Evolutionary conservation across 2,888 invertebrate genomes (phyloP), one percentile per base, ranked within the genome.

Genomic region (Carpatolechia fugitivella): DNA sequence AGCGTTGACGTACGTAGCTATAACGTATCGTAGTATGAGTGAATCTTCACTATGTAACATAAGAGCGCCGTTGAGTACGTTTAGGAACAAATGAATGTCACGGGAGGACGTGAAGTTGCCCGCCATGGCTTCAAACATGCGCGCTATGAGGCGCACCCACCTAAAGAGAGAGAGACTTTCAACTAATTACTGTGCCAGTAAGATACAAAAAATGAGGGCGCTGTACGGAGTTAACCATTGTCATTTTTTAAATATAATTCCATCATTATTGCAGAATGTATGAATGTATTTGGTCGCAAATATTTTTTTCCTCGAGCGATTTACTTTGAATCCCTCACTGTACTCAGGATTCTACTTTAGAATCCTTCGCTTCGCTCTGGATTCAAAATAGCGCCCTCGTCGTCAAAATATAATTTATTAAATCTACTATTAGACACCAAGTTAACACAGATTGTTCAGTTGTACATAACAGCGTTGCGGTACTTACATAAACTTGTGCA

Each of bases 61-160:
- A 46, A 99, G 92, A 0, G 99, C 97, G 0, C 99, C 99, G 69
- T 99, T 99, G 3, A 99, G 90, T 0, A 99, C 99, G 82, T 99
- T 99, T 35, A 99, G 91, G 78, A 99, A 99, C 44, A 99, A 89
- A 74, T 99, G 99, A 54, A 99, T 97, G 76, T 99, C 99, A 14
- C 98, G 96, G 0, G 98, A 97, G 68, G 98, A 98, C 0, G 98
- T 98, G 75, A 99, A 98, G 75, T 98, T 98, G 1, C 98, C 98
- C 1, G 98, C 97, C 98, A 99, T 99, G 0, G 98, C 98, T 84
- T 97, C 97, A 76, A 99, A 99, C 98, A 99, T 98, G 48, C 98
- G 93, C 0, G 97, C 96, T 71, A 99, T 98, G 33, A 99, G 88
- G 61, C 98, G 95, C 1, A 98, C 97, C 99, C 99, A 99, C 91